These are phyloP conservation scores for Aphelenchoides besseyi DNA, from an alignment of 1,140 invertebrate genomes.

Conservation along the genomic window DNA sequence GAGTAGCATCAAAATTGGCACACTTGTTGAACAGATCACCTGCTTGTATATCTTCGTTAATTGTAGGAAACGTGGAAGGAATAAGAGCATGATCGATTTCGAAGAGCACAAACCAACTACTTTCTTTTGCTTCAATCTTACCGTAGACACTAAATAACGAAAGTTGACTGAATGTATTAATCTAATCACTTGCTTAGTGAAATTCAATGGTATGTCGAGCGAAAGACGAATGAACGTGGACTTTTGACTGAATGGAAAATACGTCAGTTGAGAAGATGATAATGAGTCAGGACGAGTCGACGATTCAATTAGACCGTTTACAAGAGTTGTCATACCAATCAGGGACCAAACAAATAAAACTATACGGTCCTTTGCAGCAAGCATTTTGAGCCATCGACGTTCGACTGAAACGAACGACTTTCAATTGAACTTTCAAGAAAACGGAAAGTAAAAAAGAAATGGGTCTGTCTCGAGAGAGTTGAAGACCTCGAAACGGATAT, in stretches of 20 bases:
- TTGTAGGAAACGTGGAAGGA: conserved; percentile 4
- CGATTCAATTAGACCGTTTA: too few relatives aligned
- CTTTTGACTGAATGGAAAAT: not conserved
- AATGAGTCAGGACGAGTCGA: not conserved
- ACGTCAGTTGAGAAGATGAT: not conserved
- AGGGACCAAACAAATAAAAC: too few relatives aligned
- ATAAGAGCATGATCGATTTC: not conserved
- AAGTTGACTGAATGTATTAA: too few relatives aligned
- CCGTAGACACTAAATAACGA: conserved; percentile 22
- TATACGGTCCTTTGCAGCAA: too few relatives aligned
- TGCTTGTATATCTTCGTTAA: conserved; percentile 22
- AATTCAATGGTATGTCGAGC: not conserved
- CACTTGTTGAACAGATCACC: not conserved
- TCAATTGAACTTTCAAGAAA: too few relatives aligned
- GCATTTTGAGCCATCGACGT: too few relatives aligned
- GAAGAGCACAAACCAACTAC: conserved; percentile 17
- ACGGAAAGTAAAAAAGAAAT: too few relatives aligned
- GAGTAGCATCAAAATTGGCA: not conserved
- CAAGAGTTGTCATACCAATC: too few relatives aligned
- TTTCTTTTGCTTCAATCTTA: conserved; percentile 10
- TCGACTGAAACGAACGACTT: too few relatives aligned
- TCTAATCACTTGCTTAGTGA: not conserved
- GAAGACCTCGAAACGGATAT: too few relatives aligned
- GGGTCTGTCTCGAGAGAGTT: too few relatives aligned
- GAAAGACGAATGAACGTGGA: not conserved